Conservation (phyloP, 2,113 vertebrate species). For the Procavia capensis region DNA sequence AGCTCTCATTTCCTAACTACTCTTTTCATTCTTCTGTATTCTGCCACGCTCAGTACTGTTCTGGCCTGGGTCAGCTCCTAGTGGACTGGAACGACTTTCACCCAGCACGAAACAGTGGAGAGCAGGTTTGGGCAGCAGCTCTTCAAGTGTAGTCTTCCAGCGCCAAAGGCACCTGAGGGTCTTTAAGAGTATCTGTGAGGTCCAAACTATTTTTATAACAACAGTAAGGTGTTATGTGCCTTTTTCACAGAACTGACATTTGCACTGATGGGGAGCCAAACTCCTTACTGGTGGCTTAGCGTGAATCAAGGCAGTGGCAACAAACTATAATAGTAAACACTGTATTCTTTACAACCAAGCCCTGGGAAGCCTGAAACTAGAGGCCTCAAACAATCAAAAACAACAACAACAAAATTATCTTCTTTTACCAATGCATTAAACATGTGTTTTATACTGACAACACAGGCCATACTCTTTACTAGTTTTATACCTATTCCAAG, state of each 20-base stretch:
- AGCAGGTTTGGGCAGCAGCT: background rate
- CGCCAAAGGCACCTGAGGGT: background rate
- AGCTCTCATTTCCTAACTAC: background rate
- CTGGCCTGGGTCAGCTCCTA: background rate
- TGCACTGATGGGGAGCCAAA: background rate
- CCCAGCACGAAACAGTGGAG: background rate
- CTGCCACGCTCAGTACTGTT: background rate
- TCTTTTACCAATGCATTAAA: background rate
- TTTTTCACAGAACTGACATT: background rate
- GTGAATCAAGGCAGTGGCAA: background rate
- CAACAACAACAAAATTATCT: background rate
- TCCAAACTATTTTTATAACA: background rate
- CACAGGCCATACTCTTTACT: background rate
- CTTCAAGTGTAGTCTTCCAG: background rate
- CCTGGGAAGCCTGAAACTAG: background rate
- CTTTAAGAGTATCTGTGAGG: background rate
- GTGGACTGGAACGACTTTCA: background rate
- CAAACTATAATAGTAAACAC: background rate
- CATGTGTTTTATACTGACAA: background rate
- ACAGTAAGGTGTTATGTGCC: background rate
- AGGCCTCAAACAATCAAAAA: background rate
- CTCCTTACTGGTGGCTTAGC: background rate
- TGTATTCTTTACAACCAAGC: background rate
- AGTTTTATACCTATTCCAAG: constrained; percentile 51
- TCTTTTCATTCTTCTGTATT: background rate